phyloP scores from a whole-genome alignment of 2,797 vertebrate species.

The Cyclopterus lumpus region DNA sequence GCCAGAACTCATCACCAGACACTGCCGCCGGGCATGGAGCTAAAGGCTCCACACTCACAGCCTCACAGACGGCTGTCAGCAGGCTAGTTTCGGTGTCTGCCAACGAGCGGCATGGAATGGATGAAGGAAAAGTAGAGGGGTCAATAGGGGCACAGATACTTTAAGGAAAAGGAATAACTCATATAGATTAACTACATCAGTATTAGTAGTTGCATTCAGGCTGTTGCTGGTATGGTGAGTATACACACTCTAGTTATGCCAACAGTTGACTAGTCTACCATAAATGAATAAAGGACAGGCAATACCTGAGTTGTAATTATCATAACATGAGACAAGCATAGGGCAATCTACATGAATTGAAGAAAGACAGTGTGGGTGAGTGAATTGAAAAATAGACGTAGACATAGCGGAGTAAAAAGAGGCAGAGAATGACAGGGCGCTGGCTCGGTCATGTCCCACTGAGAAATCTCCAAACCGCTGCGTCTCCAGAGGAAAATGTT shows the following conservation, averaged over 20 bases:
- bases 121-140: slow-evolving; percentile 30
- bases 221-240: neutral
- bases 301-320: slow-evolving; percentile 27
- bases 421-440: slow-evolving; percentile 51
- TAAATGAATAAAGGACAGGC: slow-evolving; percentile 21
- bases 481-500: slow-evolving; percentile 81
- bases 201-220: neutral
- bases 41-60: slow-evolving; percentile 37
- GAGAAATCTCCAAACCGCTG: slow-evolving; percentile 74
- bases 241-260: neutral
- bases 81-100: slow-evolving; percentile 48
- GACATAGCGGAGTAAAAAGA: slow-evolving; percentile 40
- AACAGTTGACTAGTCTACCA: slow-evolving; percentile 1
- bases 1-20: slow-evolving; percentile 76
- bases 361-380: slow-evolving; percentile 48
- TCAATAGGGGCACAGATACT: neutral
- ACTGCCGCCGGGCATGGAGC: slow-evolving; percentile 56
- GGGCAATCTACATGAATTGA: slow-evolving; percentile 38
- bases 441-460: slow-evolving; percentile 57
- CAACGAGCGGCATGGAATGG: slow-evolving; percentile 32
- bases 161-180: slow-evolving; percentile 7
- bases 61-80: slow-evolving; percentile 43
- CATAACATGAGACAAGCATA: slow-evolving; percentile 25
- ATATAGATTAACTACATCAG: neutral
- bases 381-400: slow-evolving; percentile 53